Evolutionary conservation across 2,797 vertebrate genomes (phyloP).

Genomic region (Rhynchonycteris naso): DNA sequence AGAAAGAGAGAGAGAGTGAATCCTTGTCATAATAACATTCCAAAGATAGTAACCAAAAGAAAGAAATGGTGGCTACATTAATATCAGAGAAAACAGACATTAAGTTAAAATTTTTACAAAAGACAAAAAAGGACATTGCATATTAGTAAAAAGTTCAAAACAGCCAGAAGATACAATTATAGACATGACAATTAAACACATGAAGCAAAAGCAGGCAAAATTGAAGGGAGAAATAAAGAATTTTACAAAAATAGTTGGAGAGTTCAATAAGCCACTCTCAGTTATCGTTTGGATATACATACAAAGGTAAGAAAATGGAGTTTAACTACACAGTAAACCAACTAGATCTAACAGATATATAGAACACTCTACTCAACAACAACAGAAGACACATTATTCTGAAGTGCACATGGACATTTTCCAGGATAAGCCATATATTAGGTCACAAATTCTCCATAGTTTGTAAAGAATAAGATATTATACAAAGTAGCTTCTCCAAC

Average conservation of each 20-base stretch:
- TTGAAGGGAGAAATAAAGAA: background rate
- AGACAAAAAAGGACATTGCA: background rate
- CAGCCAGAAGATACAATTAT: background rate
- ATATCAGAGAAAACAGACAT: background rate
- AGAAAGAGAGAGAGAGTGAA: too few species aligned
- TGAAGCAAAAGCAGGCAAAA: background rate
- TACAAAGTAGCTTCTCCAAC: background rate
- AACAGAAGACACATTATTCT: background rate
- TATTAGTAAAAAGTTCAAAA: background rate
- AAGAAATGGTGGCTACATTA: background rate
- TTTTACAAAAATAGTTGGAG: background rate
- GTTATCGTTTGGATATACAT: background rate
- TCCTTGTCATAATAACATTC: too few species aligned
- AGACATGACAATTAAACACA: background rate
- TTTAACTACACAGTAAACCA: background rate
- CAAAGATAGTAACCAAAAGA: background rate
- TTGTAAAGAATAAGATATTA: background rate
- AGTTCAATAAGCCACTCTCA: background rate
- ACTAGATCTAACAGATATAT: background rate
- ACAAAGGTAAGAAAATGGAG: background rate
- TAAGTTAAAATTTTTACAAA: background rate
- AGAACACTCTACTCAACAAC: background rate
- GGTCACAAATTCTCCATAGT: background rate
- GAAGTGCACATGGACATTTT: background rate
- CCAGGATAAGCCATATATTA: background rate